Conservation (phyloP, 2,113 vertebrate species). For the Rhombomys opimus region DNA sequence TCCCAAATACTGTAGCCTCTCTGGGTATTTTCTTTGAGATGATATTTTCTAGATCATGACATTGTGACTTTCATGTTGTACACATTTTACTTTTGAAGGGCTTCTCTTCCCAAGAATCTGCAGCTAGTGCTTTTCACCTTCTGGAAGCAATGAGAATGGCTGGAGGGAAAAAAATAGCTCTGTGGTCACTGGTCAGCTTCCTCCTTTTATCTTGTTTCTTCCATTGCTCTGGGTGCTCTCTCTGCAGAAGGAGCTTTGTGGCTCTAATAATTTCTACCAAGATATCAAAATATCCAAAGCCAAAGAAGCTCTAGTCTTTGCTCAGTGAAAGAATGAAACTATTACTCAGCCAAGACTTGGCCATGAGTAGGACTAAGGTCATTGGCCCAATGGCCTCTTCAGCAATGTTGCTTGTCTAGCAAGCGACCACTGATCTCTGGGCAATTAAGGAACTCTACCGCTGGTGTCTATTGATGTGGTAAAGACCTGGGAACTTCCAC, state of each 20-base stretch:
- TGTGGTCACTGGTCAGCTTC: background rate
- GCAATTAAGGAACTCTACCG: background rate
- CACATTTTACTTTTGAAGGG: background rate
- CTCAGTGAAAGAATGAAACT: background rate
- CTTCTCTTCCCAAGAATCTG: background rate
- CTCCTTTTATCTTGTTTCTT: background rate
- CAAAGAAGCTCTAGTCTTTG: background rate
- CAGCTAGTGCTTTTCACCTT: background rate
- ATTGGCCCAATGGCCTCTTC: background rate
- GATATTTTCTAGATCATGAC: background rate
- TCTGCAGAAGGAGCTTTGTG: background rate
- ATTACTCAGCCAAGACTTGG: background rate
- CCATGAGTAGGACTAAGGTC: background rate
- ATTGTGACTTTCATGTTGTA: background rate
- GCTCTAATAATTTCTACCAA: slow-evolving; percentile 9
- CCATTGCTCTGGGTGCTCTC: background rate
- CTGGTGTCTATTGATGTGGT: background rate
- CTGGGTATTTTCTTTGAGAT: background rate
- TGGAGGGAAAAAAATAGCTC: background rate
- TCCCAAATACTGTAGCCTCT: background rate
- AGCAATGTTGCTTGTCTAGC: too few relatives aligned
- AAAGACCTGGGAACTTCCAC: background rate
- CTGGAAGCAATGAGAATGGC: background rate
- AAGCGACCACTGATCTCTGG: rapidly evolving
- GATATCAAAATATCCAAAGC: background rate